Percentiles rank a stretch among this genome's conserved stretches.
phyloP scores from a whole-genome alignment of 1,140 invertebrate genomes.

The Grapholita molesta region DNA sequence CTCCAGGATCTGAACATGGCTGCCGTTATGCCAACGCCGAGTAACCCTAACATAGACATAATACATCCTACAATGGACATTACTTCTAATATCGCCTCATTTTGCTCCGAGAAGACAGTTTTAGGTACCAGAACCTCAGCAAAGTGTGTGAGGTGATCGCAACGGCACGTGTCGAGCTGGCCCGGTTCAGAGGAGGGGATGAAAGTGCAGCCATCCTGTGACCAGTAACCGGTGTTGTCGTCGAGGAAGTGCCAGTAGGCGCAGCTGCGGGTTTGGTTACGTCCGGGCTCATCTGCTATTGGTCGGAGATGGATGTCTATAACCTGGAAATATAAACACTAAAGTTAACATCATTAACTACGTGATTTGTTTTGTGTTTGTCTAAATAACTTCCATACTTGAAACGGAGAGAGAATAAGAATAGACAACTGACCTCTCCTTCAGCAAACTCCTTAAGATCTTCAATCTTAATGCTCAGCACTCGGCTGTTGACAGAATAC shows the following conservation, averaged over 20 bases:
- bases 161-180: conserved; percentile 67
- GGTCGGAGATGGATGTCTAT: conserved; percentile 65
- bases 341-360: too few relatives aligned
- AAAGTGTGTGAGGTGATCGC: conserved; percentile 76
- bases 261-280: conserved; percentile 60
- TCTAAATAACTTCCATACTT: too few relatives aligned
- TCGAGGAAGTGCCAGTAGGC: conserved; percentile 69
- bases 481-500: conserved; percentile 53
- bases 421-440: conserved; percentile 42
- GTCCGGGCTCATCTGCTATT: conserved; percentile 26
- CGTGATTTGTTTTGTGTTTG: too few relatives aligned
- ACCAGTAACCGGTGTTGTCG: conserved; percentile 57
- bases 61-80: conserved; percentile 68
- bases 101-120: conserved; percentile 45
- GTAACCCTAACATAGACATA: conserved; percentile 66
- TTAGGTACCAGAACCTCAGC: conserved; percentile 66
- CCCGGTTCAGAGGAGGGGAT: conserved; percentile 39
- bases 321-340: conserved; percentile 38
- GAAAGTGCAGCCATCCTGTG: conserved; percentile 63
- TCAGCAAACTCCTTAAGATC: conserved; percentile 50
- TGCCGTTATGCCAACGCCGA: conserved; percentile 66
- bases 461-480: conserved; percentile 61
- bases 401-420: not conserved
- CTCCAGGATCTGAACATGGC: conserved; percentile 71
- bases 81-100: conserved; percentile 55